Conservation (phyloP, 2,888 invertebrate genomes). For the Hesperia comma region DNA sequence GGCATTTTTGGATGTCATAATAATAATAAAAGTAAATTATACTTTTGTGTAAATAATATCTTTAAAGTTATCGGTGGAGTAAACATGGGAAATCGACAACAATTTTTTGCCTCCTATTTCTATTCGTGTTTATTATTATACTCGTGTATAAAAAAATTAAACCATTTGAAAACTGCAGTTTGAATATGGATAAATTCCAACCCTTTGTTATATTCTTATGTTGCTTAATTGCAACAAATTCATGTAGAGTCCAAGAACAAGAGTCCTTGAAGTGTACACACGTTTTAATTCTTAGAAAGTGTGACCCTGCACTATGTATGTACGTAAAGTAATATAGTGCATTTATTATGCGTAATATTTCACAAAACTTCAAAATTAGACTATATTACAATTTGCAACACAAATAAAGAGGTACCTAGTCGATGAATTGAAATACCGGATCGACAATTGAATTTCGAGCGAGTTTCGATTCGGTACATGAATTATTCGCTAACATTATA, state of each 20-base stretch:
- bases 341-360: slow-evolving; percentile 16
- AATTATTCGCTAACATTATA: slow-evolving; percentile 69
- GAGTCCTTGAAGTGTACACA: slow-evolving; percentile 21
- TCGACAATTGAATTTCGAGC: slow-evolving; percentile 45
- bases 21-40: no score
- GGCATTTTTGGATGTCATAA: no score
- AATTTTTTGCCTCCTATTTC: no score
- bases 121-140: no score
- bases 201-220: neutral
- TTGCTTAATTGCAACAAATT: slow-evolving; percentile 24
- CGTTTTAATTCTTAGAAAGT: slow-evolving; percentile 28
- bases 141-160: no score
- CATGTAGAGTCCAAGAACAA: slow-evolving; percentile 1
- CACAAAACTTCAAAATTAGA: slow-evolving; percentile 1
- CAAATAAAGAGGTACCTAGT: slow-evolving; percentile 11
- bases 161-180: neutral
- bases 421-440: slow-evolving; percentile 37
- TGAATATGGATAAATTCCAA: neutral
- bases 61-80: no score
- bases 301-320: slow-evolving; percentile 8
- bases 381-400: slow-evolving; percentile 15
- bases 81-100: no score
- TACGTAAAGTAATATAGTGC: neutral
- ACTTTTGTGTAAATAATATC: no score
- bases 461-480: slow-evolving; percentile 60